Evolutionary conservation across 2,113 vertebrate species (phyloP).

Genomic region (Talpa occidentalis): DNA sequence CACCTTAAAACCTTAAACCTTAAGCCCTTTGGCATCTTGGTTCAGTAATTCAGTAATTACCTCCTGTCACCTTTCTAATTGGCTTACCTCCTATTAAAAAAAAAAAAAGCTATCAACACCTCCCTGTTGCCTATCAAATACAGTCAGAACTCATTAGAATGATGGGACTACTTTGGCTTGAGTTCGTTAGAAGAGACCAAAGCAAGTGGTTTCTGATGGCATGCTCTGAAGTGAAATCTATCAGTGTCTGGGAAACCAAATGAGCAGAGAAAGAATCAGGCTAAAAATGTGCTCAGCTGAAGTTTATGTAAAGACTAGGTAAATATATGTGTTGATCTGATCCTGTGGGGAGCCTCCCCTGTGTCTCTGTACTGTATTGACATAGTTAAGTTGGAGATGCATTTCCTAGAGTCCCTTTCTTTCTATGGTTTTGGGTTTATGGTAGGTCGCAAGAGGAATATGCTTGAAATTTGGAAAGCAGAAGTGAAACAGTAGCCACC

Average conservation of each 20-base stretch:
- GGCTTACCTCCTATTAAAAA: neutral
- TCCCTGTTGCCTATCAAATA: neutral
- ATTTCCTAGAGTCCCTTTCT: neutral
- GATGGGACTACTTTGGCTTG: neutral
- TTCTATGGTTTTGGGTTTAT: neutral
- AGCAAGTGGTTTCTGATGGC: neutral
- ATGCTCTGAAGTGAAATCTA: neutral
- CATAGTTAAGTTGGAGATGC: neutral
- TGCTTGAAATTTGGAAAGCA: neutral
- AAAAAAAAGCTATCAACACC: neutral
- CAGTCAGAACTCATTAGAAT: neutral
- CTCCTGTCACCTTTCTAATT: neutral
- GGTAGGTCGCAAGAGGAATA: neutral
- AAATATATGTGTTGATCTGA: neutral
- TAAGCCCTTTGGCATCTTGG: neutral
- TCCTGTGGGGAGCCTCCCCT: neutral
- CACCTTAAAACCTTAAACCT: neutral
- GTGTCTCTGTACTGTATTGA: neutral
- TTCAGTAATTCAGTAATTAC: constrained; percentile 9
- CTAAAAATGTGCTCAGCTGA: neutral
- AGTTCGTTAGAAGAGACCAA: neutral
- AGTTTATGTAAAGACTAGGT: neutral
- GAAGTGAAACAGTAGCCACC: neutral
- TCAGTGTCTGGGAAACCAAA: neutral
- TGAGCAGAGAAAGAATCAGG: neutral